These are phyloP conservation scores for Omphaloscelis lunosa DNA, from an alignment of 2,888 invertebrate species.

Conservation along the genomic window DNA sequence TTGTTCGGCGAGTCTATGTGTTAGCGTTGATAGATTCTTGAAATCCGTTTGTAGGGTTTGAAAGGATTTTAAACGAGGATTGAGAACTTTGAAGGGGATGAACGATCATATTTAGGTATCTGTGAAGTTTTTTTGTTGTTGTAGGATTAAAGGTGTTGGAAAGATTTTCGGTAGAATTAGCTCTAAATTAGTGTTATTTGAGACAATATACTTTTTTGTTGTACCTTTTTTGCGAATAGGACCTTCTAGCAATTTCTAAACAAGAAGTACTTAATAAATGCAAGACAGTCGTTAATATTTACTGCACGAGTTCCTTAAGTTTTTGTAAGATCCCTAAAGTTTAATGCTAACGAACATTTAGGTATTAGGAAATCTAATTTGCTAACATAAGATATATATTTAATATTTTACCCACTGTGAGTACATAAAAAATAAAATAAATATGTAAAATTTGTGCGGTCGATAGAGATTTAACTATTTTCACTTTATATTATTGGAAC, in stretches of 20 bases:
- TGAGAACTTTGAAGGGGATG: not conserved
- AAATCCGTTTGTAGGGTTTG: slow-evolving; percentile 14
- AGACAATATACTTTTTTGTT: not conserved
- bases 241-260: not conserved
- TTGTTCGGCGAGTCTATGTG: slow-evolving; percentile 36
- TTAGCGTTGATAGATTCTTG: slow-evolving; percentile 32
- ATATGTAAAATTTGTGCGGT: too few relatives aligned
- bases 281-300: not conserved
- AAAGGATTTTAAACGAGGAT: not conserved
- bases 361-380: not conserved
- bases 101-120: not conserved
- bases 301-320: not conserved
- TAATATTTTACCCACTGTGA: too few relatives aligned
- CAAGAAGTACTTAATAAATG: not conserved
- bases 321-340: not conserved
- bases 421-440: too few relatives aligned
- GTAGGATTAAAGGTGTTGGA: not conserved
- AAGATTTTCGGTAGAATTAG: not conserved
- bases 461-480: too few relatives aligned
- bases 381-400: not conserved
- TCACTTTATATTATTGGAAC: too few relatives aligned
- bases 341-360: not conserved
- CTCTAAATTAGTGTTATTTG: not conserved
- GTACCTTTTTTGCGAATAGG: not conserved
- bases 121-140: not conserved